Conservation (phyloP, 2,113 vertebrate species). For the Alosa alosa region DNA sequence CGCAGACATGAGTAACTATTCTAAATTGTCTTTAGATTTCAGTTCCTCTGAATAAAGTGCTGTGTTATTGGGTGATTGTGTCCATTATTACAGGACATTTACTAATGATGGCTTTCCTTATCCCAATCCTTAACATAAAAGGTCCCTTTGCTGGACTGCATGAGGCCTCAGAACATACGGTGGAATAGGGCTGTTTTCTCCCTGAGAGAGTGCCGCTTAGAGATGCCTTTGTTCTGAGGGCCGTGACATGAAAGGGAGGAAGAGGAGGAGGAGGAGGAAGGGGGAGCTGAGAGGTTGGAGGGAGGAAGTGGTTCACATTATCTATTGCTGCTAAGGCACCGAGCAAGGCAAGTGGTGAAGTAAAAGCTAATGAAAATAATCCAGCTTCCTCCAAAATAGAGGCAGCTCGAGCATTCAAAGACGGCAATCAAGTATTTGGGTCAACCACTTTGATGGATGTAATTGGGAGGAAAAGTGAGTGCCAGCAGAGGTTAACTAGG, state of each 20-base stretch:
- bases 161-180: neutral
- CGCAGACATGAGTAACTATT: neutral
- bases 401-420: slow-evolving; percentile 16
- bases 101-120: neutral
- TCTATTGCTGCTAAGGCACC: neutral
- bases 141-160: neutral
- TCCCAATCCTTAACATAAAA: neutral
- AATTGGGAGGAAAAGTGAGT: slow-evolving; percentile 26
- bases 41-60: neutral
- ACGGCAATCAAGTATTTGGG: slow-evolving; percentile 31
- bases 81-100: neutral
- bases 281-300: neutral
- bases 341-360: neutral
- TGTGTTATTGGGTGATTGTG: neutral
- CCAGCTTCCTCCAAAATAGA: slow-evolving; percentile 1
- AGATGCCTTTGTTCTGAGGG: neutral
- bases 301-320: neutral
- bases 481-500: slow-evolving; percentile 43
- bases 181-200: neutral
- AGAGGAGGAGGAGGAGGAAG: neutral
- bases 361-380: neutral
- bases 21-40: neutral
- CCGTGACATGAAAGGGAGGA: neutral
- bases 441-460: slow-evolving; percentile 38
- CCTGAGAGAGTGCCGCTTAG: neutral